Conservation (phyloP, 2,113 vertebrate genomes). For the Crotalus helleri region DNA sequence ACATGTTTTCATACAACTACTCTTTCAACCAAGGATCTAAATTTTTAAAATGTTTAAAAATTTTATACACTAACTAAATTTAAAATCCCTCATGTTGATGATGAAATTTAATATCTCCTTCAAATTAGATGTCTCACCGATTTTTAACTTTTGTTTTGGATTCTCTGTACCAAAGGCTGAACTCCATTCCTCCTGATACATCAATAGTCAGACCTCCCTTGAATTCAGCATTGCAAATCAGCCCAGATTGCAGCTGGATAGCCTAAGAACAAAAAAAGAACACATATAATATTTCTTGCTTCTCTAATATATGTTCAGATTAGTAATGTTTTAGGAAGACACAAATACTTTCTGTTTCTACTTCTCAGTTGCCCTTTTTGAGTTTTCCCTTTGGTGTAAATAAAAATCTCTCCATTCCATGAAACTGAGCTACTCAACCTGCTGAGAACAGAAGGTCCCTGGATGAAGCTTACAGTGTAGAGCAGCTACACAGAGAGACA, state of each 20-base stretch:
- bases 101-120: not conserved
- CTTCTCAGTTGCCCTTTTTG: not conserved
- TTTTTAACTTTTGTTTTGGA: conserved; percentile 96
- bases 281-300: not conserved
- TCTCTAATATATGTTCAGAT: not conserved
- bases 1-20: not conserved
- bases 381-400: not conserved
- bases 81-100: not conserved
- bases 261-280: conserved; percentile 67
- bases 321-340: not conserved
- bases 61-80: conserved; percentile 6
- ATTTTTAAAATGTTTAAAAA: not conserved
- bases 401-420: not conserved
- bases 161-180: conserved; percentile 98
- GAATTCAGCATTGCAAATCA: conserved; percentile 79
- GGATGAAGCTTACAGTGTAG: not conserved
- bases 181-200: conserved; percentile 95
- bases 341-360: not conserved
- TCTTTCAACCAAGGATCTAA: not conserved
- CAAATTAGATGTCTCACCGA: conserved; percentile 73
- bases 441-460: not conserved
- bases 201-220: conserved; percentile 91
- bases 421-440: not conserved
- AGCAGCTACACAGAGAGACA: not conserved
- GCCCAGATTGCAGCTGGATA: conserved; percentile 88